Conservation (phyloP, 2,888 invertebrate genomes). For the Clitarchus hookeri region DNA sequence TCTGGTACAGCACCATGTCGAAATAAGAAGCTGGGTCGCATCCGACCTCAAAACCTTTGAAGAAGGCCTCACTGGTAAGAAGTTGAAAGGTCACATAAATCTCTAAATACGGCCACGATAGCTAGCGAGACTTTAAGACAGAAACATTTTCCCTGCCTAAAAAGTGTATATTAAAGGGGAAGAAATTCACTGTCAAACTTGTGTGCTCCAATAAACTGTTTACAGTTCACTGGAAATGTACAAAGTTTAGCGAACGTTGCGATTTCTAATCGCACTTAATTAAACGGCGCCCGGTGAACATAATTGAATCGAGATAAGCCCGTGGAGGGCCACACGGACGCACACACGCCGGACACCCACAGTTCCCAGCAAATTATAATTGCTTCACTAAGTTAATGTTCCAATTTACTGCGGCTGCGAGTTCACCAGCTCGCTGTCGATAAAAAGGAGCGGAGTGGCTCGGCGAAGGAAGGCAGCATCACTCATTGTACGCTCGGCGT, state of each 20-base stretch:
- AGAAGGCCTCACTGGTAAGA: no score
- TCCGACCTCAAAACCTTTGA: no score
- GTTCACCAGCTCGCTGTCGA: background rate
- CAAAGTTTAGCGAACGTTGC: background rate
- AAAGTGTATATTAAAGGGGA: background rate
- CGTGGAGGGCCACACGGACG: background rate
- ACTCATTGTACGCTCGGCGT: no score
- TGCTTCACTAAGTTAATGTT: background rate
- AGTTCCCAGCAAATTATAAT: background rate
- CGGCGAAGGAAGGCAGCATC: no score
- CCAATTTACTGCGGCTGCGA: background rate
- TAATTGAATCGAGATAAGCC: constrained; percentile 14
- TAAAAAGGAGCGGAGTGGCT: no score
- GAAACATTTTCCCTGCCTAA: no score
- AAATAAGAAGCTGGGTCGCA: no score
- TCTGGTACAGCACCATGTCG: no score
- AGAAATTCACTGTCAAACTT: background rate
- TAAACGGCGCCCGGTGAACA: background rate
- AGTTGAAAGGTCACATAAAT: no score
- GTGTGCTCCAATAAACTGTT: background rate
- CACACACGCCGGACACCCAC: background rate
- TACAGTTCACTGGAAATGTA: background rate
- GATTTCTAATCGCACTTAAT: constrained; percentile 14
- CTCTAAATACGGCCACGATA: no score
- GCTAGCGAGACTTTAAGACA: background rate